phyloP scores from a whole-genome alignment of 2,888 invertebrate species.

The Mythimna ferrago region DNA sequence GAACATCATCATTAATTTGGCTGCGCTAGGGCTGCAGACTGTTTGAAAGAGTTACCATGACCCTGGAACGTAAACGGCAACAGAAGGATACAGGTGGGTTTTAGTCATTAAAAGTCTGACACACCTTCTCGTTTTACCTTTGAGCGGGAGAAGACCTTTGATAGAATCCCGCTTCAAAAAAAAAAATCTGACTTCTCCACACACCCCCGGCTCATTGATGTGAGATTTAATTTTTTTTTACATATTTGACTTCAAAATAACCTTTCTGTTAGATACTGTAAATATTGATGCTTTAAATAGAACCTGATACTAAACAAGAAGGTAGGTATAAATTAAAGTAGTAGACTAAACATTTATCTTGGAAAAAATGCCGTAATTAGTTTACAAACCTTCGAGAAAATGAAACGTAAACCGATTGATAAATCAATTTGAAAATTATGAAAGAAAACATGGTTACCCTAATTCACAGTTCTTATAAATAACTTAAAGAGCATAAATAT shows the following conservation, averaged over 20 bases:
- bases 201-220: background rate
- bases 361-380: background rate
- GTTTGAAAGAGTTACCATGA: background rate
- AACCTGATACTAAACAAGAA: background rate
- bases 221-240: too few species aligned
- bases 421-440: slow-evolving; percentile 11
- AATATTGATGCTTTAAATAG: background rate
- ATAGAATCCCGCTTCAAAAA: background rate
- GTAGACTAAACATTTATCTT: slow-evolving; percentile 31
- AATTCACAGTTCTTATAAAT: slow-evolving; percentile 55
- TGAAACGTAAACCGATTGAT: slow-evolving; percentile 10
- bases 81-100: background rate
- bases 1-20: background rate
- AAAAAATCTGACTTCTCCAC: background rate
- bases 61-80: background rate
- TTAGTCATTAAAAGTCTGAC: background rate
- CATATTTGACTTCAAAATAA: background rate
- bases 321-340: background rate
- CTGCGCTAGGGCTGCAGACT: too few species aligned
- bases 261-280: background rate
- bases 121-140: background rate
- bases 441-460: slow-evolving; percentile 49
- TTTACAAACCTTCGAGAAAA: slow-evolving; percentile 10
- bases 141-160: background rate
- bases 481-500: slow-evolving; percentile 62